A percentile compares a stretch with the other conserved stretches of the same genome.
These are phyloP conservation scores for Uromys caudimaculatus DNA, from an alignment of 2,797 vertebrate genomes.

Conservation along the genomic window DNA sequence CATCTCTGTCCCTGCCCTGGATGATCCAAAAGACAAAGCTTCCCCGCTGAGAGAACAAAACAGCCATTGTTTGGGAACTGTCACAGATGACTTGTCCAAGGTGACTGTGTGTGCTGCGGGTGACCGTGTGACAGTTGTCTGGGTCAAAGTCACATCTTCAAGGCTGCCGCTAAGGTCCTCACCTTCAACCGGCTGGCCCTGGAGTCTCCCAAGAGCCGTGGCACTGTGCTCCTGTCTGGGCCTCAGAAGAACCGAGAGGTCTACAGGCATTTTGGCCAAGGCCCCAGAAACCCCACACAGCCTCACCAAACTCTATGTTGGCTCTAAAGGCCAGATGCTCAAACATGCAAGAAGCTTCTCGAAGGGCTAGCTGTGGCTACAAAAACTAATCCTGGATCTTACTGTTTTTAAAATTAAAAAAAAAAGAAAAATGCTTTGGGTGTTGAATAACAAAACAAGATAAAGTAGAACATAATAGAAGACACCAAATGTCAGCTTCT, in stretches of 20 bases:
- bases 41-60: constrained; percentile 89
- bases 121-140: constrained; percentile 80
- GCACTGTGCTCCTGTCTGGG: constrained; percentile 66
- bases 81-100: constrained; percentile 95
- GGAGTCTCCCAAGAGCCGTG: constrained; percentile 84
- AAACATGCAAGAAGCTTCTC: constrained; percentile 75
- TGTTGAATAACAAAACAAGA: too few species aligned
- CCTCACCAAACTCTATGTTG: constrained; percentile 90
- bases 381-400: constrained; percentile 55
- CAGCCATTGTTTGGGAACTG: constrained; percentile 86
- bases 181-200: constrained; percentile 96
- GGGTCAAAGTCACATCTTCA: constrained; percentile 87
- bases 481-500: neutral
- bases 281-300: constrained; percentile 95
- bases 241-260: constrained; percentile 94
- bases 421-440: neutral
- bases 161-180: constrained; percentile 93
- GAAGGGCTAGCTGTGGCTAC: constrained; percentile 80
- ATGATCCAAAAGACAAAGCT: constrained; percentile 95
- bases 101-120: constrained; percentile 93
- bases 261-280: constrained; percentile 95
- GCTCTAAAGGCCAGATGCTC: constrained; percentile 76
- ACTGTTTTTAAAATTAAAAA: constrained; percentile 57
- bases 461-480: neutral
- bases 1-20: constrained; percentile 93